Evolutionary conservation across 2,888 invertebrate species (phyloP).

Genomic region (Seladonia tumulorum): DNA sequence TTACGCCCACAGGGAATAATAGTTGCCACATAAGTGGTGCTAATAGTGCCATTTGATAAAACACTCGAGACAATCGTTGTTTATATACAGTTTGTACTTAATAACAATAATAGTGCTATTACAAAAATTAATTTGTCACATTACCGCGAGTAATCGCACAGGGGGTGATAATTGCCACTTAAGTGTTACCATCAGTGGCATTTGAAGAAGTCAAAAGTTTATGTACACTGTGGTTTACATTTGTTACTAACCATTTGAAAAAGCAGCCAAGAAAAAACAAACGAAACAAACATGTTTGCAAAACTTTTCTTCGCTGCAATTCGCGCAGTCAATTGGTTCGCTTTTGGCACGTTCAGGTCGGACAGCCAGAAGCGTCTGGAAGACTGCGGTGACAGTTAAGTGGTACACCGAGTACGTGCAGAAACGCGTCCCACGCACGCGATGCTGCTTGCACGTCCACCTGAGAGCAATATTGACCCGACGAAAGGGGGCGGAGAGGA

Average conservation of each 20-base stretch:
- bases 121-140: no score
- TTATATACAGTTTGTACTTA: not conserved
- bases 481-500: slow-evolving; percentile 13
- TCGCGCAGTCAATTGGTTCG: not conserved
- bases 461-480: slow-evolving; percentile 46
- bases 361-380: not conserved
- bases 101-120: no score
- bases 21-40: not conserved
- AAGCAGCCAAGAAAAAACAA: no score
- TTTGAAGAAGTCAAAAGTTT: no score
- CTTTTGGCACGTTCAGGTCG: not conserved
- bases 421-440: not conserved
- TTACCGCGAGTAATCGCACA: no score
- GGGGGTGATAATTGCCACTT: no score
- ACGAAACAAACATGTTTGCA: no score
- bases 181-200: no score
- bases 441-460: slow-evolving; percentile 12
- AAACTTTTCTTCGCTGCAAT: not conserved
- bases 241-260: no score
- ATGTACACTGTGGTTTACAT: no score
- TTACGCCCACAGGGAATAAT: not conserved
- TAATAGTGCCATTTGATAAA: not conserved
- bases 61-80: not conserved
- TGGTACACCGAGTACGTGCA: not conserved
- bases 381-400: not conserved